Conservation (phyloP, 1,140 invertebrate genomes). For the Liolophura sinensis region DNA sequence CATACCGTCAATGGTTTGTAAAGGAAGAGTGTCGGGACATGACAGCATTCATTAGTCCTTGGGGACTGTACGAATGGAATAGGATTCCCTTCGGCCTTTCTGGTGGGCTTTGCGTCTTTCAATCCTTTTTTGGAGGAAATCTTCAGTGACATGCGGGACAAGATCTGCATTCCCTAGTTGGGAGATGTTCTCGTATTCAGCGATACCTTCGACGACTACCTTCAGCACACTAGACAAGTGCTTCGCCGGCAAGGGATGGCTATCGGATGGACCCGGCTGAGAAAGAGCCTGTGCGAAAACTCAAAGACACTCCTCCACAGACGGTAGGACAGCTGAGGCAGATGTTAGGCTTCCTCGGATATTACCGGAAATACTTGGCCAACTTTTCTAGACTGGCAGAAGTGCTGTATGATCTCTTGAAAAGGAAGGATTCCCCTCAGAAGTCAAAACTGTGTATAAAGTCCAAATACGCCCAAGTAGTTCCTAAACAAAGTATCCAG, state of each 20-base stretch:
- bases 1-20: slow-evolving; percentile 19
- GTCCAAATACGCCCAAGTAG: too few species aligned
- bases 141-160: slow-evolving; percentile 11
- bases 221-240: slow-evolving; percentile 40
- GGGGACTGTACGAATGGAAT: too few species aligned
- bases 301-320: too few species aligned
- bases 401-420: background rate
- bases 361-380: slow-evolving; percentile 51
- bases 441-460: too few species aligned
- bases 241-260: slow-evolving; percentile 43
- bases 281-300: too few species aligned
- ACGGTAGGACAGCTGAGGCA: too few species aligned
- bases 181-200: slow-evolving; percentile 27
- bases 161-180: slow-evolving; percentile 21
- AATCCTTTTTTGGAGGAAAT: slow-evolving; percentile 20
- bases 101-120: too few species aligned
- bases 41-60: slow-evolving; percentile 22
- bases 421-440: background rate
- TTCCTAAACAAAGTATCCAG: too few species aligned
- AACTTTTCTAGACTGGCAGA: slow-evolving; percentile 38
- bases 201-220: slow-evolving; percentile 12
- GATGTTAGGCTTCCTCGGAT: too few species aligned
- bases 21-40: slow-evolving; percentile 11
- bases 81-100: too few species aligned
- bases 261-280: too few species aligned